Conservation (phyloP, 2,797 vertebrate genomes). For the Jordanella pulchra region DNA sequence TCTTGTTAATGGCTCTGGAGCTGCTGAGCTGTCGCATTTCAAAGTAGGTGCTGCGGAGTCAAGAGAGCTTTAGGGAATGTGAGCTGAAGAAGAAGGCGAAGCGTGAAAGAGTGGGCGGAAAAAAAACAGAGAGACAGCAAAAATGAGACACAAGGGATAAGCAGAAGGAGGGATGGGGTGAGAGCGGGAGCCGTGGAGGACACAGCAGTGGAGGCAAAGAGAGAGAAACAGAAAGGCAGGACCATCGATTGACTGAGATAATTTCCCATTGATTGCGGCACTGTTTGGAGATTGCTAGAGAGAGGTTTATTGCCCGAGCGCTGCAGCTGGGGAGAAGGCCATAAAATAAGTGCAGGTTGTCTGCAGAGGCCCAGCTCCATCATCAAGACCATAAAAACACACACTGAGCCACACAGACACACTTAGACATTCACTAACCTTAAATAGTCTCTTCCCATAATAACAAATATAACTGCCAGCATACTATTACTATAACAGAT, state of each 20-base stretch:
- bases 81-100: slow-evolving; percentile 26
- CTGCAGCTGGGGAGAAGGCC: slow-evolving; percentile 78
- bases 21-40: slow-evolving; percentile 77
- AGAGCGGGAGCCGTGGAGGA: slow-evolving; percentile 37
- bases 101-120: slow-evolving; percentile 55
- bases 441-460: slow-evolving; percentile 39
- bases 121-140: slow-evolving; percentile 68
- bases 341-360: slow-evolving; percentile 79
- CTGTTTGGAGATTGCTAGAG: slow-evolving; percentile 81
- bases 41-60: slow-evolving; percentile 59
- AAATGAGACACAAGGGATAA: slow-evolving; percentile 66
- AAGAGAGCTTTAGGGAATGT: slow-evolving; percentile 53
- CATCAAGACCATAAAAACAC: slow-evolving; percentile 60
- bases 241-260: slow-evolving; percentile 82
- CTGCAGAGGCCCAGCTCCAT: slow-evolving; percentile 72
- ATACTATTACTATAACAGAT: slow-evolving; percentile 46
- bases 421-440: slow-evolving; percentile 21
- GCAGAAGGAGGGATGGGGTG: slow-evolving; percentile 25
- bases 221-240: slow-evolving; percentile 73
- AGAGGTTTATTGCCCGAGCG: slow-evolving; percentile 83
- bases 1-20: slow-evolving; percentile 71
- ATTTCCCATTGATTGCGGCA: slow-evolving; percentile 86
- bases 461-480: slow-evolving; percentile 44
- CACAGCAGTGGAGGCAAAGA: slow-evolving; percentile 58
- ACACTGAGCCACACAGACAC: slow-evolving; percentile 33